Evolutionary conservation across 2,888 invertebrate species (phyloP), one percentile per base, ranked within the genome.

Genomic region (Parnassius glacialis): DNA sequence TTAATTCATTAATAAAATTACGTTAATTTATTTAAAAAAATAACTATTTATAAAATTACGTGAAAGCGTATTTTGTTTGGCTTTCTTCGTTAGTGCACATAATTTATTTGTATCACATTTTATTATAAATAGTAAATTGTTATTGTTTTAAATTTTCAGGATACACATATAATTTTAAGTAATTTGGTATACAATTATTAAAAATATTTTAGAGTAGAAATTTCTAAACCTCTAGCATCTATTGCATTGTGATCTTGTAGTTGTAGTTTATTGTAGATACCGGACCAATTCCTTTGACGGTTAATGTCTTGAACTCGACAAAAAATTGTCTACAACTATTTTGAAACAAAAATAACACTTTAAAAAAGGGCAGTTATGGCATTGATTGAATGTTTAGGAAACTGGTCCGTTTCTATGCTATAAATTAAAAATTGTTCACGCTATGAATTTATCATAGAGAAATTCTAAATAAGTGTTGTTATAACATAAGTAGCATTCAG

Each of bases 211-310:
- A 45, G n/a, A 2, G 44, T 70, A 68, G 70, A 59, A 67, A 72
- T 71, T 70, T 62, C 72, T 80, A 82, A 78, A 75, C 77, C 71
- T 80, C 75, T 77, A 81, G 84, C 81, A 80, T 86, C 80, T 87
- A 81, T 74, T 56, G 81, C 85, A 84, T 81, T 89, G 89, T 90
- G 87, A 89, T 90, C 87, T 88, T 87, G 79, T 88, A 90, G 85
- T 69, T 67, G 70, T 80, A 81, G 77, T 73, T 74, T 74, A 66
- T 74, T 44, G 70, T 71, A 73, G 62, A 68, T 74, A 74, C 68
- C 72, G 74, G 77, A 71, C 74, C 79, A 74, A 75, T 79, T 72
- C 69, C 57, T 57, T 16, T 47, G n/a, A 12, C 12, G 13, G 16
- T 55, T 45, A 12, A 20, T 45, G 5, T 34, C 34, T 34, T 34